A percentile compares a stretch with the other conserved stretches of the same genome.
phyloP scores from a whole-genome alignment of 2,797 vertebrate genomes.

The Platalea minor region DNA sequence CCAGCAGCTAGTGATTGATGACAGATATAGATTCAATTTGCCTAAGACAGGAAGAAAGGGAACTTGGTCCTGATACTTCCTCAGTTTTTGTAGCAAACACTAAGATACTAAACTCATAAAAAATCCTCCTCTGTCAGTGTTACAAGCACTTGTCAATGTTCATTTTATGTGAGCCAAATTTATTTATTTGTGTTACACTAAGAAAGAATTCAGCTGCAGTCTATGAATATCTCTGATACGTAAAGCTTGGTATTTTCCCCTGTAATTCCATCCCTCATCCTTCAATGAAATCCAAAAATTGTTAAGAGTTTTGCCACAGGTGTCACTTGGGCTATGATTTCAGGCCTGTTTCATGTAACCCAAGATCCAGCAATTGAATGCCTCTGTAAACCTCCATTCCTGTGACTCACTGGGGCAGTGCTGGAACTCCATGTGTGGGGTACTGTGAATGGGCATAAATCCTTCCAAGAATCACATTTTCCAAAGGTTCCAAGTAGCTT shows the following conservation, averaged over 20 bases:
- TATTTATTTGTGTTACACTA: slow-evolving; percentile 36
- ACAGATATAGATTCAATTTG: slow-evolving; percentile 21
- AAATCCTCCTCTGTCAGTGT: not conserved
- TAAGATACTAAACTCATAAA: not conserved
- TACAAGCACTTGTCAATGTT: not conserved
- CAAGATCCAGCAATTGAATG: not conserved
- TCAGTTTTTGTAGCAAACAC: slow-evolving; percentile 3
- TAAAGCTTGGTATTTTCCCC: not conserved
- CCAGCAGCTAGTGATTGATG: not conserved
- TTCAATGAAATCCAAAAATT: slow-evolving; percentile 6
- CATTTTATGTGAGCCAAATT: slow-evolving; percentile 24
- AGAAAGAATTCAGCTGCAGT: slow-evolving; percentile 2
- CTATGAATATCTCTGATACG: not conserved
- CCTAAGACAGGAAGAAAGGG: slow-evolving; percentile 16
- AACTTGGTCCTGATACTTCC: not conserved
- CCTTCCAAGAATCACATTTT: not conserved
- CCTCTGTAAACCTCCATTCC: not conserved
- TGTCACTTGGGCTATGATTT: slow-evolving; percentile 1
- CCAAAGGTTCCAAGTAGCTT: not conserved
- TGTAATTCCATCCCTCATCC: slow-evolving; percentile 15
- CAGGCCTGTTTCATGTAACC: not conserved
- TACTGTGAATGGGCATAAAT: not conserved
- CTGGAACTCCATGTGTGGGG: not conserved
- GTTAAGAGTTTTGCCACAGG: slow-evolving; percentile 13
- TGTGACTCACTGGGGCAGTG: not conserved